Percentiles rank a stretch among this genome's conserved stretches.
phyloP scores from a whole-genome alignment of 2,888 invertebrate species.

The Malachius bipustulatus region DNA sequence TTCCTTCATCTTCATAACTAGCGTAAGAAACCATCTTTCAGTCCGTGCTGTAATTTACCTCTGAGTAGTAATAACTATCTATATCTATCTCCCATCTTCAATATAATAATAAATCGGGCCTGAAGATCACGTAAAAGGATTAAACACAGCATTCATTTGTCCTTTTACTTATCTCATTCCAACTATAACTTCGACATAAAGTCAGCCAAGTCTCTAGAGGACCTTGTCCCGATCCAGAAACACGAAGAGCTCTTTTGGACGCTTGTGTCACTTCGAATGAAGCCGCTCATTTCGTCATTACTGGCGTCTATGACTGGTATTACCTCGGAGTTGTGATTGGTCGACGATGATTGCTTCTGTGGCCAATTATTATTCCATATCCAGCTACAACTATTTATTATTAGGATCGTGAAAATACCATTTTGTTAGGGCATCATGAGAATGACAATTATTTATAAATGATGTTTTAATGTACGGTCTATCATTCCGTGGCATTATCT shows the following conservation, averaged over 20 bases:
- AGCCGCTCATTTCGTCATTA: slow-evolving; percentile 40
- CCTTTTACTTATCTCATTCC: slow-evolving; percentile 39
- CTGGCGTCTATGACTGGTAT: slow-evolving; percentile 36
- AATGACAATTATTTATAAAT: slow-evolving; percentile 29
- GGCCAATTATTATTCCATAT: slow-evolving; percentile 36
- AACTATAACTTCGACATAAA: slow-evolving; percentile 38
- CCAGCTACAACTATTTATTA: slow-evolving; percentile 30
- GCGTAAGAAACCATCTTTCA: no score
- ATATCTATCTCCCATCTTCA: no score
- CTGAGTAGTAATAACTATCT: no score
- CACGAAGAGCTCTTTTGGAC: slow-evolving; percentile 17
- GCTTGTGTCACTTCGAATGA: slow-evolving; percentile 30
- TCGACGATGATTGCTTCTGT: slow-evolving; percentile 27
- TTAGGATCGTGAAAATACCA: slow-evolving; percentile 34
- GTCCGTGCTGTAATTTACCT: no score
- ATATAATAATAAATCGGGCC: slow-evolving; percentile 36
- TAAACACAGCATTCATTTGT: slow-evolving; percentile 37
- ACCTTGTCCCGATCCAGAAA: no score
- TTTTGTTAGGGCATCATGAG: slow-evolving; percentile 28
- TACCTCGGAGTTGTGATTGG: slow-evolving; percentile 33
- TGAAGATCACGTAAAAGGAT: slow-evolving; percentile 40
- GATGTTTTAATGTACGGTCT: slow-evolving; percentile 33
- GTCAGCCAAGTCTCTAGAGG: no score
- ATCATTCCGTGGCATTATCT: slow-evolving; percentile 21
- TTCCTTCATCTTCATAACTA: no score